Evolutionary conservation across 2,797 vertebrate genomes (phyloP), one percentile per base, ranked within the genome.

Genomic region (Polyboroides typus): DNA sequence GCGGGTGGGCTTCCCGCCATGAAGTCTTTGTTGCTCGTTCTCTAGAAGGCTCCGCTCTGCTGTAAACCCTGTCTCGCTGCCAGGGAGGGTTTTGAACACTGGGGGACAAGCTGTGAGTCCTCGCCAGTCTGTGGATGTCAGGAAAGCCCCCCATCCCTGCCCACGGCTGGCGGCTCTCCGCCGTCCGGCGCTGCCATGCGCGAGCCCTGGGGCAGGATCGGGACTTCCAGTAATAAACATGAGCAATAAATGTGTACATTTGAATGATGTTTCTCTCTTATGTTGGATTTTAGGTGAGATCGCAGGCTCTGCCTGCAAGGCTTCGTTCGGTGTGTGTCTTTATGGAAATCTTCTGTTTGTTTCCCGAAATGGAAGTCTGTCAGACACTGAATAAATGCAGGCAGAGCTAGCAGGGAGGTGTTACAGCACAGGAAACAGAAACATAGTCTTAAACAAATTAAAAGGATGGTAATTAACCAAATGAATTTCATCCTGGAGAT

Each of bases 381-480:
- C 73, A 95, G 88, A 63, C 63, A 15, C 62, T 16, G 85, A 73
- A 74, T 89, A 76, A 66, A 92, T 58, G 80, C 81, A 86, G 52
- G 80, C 81, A 96, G 95, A 82, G 87, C 81, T 76, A 36, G 48
- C 76, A 74, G 92, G 86, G 92, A 96, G 92, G 94, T 94, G 96
- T 93, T 83, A 72, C 81, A 92, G 93, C 93, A 6, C 60, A 83
- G 90, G 81, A 96, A 92, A 81, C 91, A 93, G 95, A 94, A 85
- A 83, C 93, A 66, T 20, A 83, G 89, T 86, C 94, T 96, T 96
- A 96, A 91, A 97, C 96, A 97, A 96, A 97, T 97, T 97, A 94
- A 97, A 97, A 97, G 92, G 84, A 91, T 93, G 93, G 96, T 96
- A 96, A 97, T 97, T 96, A 97, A 89, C 94, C 81, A 96, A 97